Conservation (phyloP, 2,888 invertebrate genomes). For the Protophormia terraenovae region DNA sequence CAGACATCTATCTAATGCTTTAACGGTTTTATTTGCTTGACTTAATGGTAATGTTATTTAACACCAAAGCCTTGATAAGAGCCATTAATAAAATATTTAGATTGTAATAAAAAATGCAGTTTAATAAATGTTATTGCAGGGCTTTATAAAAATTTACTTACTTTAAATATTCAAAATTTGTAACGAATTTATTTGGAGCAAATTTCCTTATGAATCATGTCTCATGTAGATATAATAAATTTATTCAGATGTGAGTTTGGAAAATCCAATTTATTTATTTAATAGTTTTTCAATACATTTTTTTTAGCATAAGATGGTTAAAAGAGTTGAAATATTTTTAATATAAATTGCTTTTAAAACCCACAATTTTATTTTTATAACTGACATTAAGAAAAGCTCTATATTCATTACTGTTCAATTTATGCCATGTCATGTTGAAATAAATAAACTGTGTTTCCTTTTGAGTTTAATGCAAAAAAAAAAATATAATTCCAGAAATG, state of each 20-base stretch:
- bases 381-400: not conserved
- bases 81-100: not conserved
- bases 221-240: not conserved
- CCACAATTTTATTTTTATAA: not conserved
- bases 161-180: not conserved
- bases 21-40: not conserved
- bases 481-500: not conserved
- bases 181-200: not conserved
- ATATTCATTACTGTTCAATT: not conserved
- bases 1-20: not conserved
- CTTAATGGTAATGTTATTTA: not conserved
- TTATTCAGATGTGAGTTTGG: not conserved
- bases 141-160: not conserved
- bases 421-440: not conserved
- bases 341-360: not conserved
- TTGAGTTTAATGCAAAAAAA: not conserved
- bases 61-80: not conserved
- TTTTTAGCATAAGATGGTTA: not conserved
- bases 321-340: not conserved
- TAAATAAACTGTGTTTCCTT: not conserved
- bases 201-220: constrained; percentile 1
- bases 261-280: not conserved
- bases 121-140: not conserved
- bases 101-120: not conserved
- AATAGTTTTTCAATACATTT: not conserved